Conservation (phyloP, 2,797 vertebrate genomes). For the Silurus aristotelis region DNA sequence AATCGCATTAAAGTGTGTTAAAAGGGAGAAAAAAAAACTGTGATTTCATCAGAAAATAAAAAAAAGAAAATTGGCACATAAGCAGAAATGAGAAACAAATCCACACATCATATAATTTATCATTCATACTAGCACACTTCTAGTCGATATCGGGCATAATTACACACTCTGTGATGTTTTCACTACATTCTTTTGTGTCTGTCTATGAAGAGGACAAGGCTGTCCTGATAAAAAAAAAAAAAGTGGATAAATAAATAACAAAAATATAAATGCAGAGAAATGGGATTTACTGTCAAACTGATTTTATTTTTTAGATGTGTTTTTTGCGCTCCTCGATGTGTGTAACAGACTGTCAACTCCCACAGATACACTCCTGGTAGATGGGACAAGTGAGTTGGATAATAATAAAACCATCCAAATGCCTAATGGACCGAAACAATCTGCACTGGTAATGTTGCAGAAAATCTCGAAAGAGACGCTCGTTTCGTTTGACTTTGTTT, state of each 20-base stretch:
- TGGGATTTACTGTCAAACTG: constrained; percentile 24
- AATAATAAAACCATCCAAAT: constrained; percentile 55
- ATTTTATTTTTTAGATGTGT: constrained; percentile 2
- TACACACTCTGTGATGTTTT: background rate
- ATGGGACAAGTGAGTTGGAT: constrained; percentile 53
- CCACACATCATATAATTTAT: background rate
- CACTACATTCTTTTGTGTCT: background rate
- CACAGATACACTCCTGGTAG: constrained; percentile 42
- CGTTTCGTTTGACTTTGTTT: constrained; percentile 44
- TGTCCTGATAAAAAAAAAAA: background rate
- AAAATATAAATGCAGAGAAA: background rate
- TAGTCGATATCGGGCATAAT: background rate
- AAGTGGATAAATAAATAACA: background rate
- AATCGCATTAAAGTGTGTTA: constrained; percentile 53
- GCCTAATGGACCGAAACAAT: constrained; percentile 54
- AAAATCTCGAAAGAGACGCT: constrained; percentile 50
- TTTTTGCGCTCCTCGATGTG: constrained; percentile 31
- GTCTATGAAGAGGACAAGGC: constrained; percentile 11
- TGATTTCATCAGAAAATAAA: constrained; percentile 55
- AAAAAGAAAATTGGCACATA: constrained; percentile 38
- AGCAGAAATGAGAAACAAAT: constrained; percentile 59
- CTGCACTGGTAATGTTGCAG: constrained; percentile 50
- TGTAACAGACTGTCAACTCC: constrained; percentile 34
- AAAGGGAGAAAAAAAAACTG: background rate
- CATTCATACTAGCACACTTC: background rate